Base-by-base conservation (phyloP, 2,113 vertebrate genomes). In the Callionymus lyra region DNA sequence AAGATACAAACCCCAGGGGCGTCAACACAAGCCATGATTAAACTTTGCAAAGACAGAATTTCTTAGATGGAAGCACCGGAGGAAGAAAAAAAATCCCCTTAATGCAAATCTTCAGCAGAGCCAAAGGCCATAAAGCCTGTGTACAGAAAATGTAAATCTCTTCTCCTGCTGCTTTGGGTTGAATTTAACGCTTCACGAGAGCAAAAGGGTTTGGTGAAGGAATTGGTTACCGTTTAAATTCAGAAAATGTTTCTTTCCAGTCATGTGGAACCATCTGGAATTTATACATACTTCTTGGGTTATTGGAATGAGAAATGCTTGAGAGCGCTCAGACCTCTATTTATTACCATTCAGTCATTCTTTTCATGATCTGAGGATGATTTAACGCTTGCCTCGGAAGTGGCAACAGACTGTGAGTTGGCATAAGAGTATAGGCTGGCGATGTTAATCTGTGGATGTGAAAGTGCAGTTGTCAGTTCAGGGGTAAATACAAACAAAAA, bases 131-230 rank as follows among this genome's bases (percentile, higher is more conserved):
- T 61, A 68, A 74, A 77, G 63, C 69, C 63, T 54, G 37, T 61
- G 64, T 72, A 65, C 32, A 34, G 47, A 63, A 81, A 80, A 76
- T 82, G 74, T 70, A 76, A 68, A 82, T 80, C 67, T 67, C 62
- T 56, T 62, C 79, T 66, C 54, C 65, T 54, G 59, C 65, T 69
- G 56, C 72, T 70, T 70, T 74, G 63, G 68, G 76, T 68, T 72
- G 59, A 79, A 82, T 82, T 78, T 79, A 80, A 81, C 47, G 77
- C 69, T 81, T 77, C 57, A 65, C 58, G 64, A 72, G 63, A 75
- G 65, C 50, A 43, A 46, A 38, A 45, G 64, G n/a, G 63, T 44
- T 72, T 42, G 62, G 44, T 68, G 63, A 8, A 74, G 70, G 67
- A 76, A 77, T 70, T 53, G 57, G 43, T 55, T 55, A 51, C 65